Evolutionary conservation across 2,113 vertebrate genomes (phyloP), one percentile per base, ranked within the genome.

Genomic region (Helogale parvula): DNA sequence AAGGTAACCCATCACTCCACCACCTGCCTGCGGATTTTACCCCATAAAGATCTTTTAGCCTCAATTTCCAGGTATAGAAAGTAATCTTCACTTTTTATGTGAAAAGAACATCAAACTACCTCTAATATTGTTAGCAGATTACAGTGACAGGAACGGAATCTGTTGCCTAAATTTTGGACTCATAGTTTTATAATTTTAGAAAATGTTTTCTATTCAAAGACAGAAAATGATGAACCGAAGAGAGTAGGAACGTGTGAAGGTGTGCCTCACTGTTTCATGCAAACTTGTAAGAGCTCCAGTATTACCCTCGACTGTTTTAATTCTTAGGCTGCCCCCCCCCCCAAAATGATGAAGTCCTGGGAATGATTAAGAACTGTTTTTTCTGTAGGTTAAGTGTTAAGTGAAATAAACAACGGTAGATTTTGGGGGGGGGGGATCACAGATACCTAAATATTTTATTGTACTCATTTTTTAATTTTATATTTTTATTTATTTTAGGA

Each of bases 401-500:
- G 19, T 72, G 33, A 84, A 52, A 72, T 6, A n/a, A 31, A 83
- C 11, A 47, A 69, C 1, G 54, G 35, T 5, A 71, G 45, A 60
- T 1, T 15, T 65, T 11, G 3, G 15, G 38, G 23, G 2, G 27
- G 0, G 38, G 47, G 72, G 72, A 47, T 82, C 63, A 87, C 2
- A 82, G 80, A 79, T 38, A 68, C 45, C 11, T 13, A 31, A 23
- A 63, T 25, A 90, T 33, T 77, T 84, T 81, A 87, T 3, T 76
- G 96, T 66, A 96, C 31, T 96, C 5, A 31, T 97, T 79, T 98
- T 98, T 94, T 38, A 92, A 98, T 88, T 88, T 98, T 15, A 66
- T 93, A 47, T 45, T 87, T 97, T 98, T 98, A 98, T 98, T 98
- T 98, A 98, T 98, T 97, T 84, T 93, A 94, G 45, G 87, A 31